These are phyloP conservation scores for Ceryle rudis DNA, from an alignment of 2,797 vertebrate genomes.

Conservation along the genomic window DNA sequence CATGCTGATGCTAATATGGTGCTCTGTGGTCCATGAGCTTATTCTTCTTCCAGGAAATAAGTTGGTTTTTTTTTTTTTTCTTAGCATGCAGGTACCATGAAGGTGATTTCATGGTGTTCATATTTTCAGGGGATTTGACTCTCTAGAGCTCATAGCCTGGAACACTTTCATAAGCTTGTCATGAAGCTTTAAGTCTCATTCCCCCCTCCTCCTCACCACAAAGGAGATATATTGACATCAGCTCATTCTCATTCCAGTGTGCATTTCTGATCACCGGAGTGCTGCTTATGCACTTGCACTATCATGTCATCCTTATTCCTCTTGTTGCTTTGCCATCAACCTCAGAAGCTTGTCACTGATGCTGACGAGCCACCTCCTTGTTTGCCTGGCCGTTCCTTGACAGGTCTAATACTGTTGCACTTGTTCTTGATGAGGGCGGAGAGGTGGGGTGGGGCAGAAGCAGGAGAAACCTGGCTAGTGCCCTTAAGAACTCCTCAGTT, in stretches of 20 bases:
- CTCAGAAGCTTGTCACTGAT: background rate
- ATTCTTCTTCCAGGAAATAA: background rate
- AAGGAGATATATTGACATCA: background rate
- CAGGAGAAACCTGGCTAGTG: background rate
- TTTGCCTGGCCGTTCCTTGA: background rate
- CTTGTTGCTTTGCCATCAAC: background rate
- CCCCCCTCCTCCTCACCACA: background rate
- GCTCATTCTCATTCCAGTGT: background rate
- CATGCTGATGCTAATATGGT: rapidly evolving
- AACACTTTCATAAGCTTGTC: background rate
- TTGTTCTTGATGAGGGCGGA: background rate
- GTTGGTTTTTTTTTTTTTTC: background rate
- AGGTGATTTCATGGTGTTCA: background rate
- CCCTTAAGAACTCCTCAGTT: background rate
- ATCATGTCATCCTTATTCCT: background rate
- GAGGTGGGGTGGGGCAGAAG: no score
- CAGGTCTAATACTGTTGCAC: background rate
- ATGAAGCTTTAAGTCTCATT: background rate
- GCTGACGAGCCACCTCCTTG: background rate
- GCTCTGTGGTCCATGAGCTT: background rate
- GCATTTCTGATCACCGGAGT: background rate
- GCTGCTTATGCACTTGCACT: background rate
- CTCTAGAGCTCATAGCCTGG: background rate
- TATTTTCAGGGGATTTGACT: background rate
- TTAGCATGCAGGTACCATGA: background rate